phyloP scores from a whole-genome alignment of 1,140 invertebrate genomes.

The Ostrea denselamellosa region DNA sequence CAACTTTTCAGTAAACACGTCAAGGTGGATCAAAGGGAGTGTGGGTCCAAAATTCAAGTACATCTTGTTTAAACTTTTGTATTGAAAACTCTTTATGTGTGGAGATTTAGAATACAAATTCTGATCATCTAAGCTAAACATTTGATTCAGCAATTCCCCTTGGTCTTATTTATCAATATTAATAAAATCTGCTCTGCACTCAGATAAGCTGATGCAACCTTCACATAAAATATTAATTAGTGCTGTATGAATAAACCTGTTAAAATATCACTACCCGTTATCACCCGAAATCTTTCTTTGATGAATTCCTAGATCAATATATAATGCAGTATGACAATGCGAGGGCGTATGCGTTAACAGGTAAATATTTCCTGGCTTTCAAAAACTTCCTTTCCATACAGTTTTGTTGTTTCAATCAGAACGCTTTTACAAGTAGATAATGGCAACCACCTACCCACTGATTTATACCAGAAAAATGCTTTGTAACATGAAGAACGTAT shows the following conservation, averaged over 20 bases:
- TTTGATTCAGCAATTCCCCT: no score
- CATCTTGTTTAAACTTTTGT: no score
- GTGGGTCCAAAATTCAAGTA: no score
- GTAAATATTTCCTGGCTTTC: not conserved
- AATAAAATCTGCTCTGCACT: no score
- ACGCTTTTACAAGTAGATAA: conserved; percentile 16
- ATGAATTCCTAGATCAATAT: not conserved
- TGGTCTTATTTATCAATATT: no score
- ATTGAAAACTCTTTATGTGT: no score
- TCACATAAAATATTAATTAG: not conserved
- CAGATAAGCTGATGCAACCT: not conserved
- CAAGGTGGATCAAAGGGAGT: no score
- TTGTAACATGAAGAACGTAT: not conserved
- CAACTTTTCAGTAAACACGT: no score
- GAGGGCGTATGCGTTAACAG: not conserved
- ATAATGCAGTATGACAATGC: not conserved
- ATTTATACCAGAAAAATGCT: conserved; percentile 10
- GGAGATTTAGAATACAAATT: no score
- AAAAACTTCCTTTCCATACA: not conserved
- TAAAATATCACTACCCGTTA: not conserved
- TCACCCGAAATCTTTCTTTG: not conserved
- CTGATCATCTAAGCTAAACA: no score
- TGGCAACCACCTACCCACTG: not conserved
- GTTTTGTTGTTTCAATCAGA: not conserved
- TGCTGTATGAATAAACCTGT: not conserved